phyloP scores from a whole-genome alignment of 2,888 invertebrate genomes.

The Hetaerina titia region DNA sequence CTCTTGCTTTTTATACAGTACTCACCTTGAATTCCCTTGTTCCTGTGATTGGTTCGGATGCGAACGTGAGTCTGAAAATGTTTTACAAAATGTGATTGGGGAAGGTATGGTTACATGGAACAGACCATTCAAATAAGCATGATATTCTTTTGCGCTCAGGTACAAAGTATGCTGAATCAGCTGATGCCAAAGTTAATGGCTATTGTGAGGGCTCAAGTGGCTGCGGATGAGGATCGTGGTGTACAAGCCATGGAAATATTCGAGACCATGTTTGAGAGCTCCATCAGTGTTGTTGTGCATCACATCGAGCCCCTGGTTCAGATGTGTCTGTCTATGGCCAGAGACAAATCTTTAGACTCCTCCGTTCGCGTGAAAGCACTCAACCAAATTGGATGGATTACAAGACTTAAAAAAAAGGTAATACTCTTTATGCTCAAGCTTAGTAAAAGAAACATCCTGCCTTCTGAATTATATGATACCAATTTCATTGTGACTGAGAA shows the following conservation, averaged over 20 bases:
- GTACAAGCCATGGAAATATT: constrained; percentile 83
- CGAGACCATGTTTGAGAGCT: constrained; percentile 82
- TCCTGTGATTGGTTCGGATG: constrained; percentile 83
- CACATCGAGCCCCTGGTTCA: constrained; percentile 83
- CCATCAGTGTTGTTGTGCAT: constrained; percentile 81
- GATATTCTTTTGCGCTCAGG: neutral
- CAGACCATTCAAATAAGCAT: constrained; percentile 32
- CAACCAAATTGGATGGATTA: constrained; percentile 83
- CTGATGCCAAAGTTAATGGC: constrained; percentile 83
- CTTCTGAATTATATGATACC: too few relatives aligned
- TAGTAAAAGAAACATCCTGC: too few relatives aligned
- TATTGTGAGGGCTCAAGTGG: constrained; percentile 81
- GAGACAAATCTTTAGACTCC: constrained; percentile 80
- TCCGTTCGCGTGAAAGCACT: constrained; percentile 85
- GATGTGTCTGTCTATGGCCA: constrained; percentile 83
- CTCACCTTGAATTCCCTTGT: constrained; percentile 84
- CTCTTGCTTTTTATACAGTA: constrained; percentile 81
- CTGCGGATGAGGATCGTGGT: constrained; percentile 81
- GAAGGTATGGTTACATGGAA: neutral
- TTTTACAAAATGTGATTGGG: neutral
- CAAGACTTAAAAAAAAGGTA: constrained; percentile 85
- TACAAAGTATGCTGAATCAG: constrained; percentile 71
- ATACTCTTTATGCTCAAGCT: too few relatives aligned
- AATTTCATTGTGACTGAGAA: too few relatives aligned
- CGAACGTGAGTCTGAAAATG: constrained; percentile 77